Base-by-base conservation (phyloP, 2,888 invertebrate genomes). In the Apomyelois bistriatella region DNA sequence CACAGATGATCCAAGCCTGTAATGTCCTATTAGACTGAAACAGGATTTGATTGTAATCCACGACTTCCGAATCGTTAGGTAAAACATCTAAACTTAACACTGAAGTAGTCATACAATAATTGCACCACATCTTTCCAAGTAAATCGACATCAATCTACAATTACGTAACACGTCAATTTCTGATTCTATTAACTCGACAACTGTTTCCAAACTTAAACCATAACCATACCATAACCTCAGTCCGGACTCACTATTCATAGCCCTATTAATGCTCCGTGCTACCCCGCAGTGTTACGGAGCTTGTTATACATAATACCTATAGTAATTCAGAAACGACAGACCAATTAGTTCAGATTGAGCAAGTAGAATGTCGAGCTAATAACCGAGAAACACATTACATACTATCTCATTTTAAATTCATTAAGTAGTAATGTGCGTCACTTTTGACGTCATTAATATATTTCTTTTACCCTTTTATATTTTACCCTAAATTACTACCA, bases 281-380 rank as follows among this genome's bases (percentile, higher is more conserved):
- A 7, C 42, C 42, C 28, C 1, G 28, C 7, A 43, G 7, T 12
- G 7, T 5, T 22, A 42, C 42, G 28, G 28, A 28, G 42, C 28
- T n/a, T 28, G 42, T 43, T 43, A 28, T 28, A 43, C 28, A 43
- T 43, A 43, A 43, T 43, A 43, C 42, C 42, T 43, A 28, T 30
- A 12, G 42, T 43, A 43, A 43, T 43, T 43, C 28, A 43, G 42
- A 12, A 28, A 9, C 12, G 28, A 12, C 28, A 28, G 17, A 28
- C 12, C 6, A n/a, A 1, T 6, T 10, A 12, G 28, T 28, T 43
- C 28, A 43, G 3, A 43, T 30, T 43, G 42, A 2, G 1, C 42
- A 6, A 43, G 22, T 30, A 3, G 7, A 28, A 12, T 12, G n/a
- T 3, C 22, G 28, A 43, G 12, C 13, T 3, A 12, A 41, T 41